A percentile compares a stretch with the other conserved stretches of the same genome.
Conservation (phyloP, 2,113 vertebrate genomes). For the Paradoxurus hermaphroditus region DNA sequence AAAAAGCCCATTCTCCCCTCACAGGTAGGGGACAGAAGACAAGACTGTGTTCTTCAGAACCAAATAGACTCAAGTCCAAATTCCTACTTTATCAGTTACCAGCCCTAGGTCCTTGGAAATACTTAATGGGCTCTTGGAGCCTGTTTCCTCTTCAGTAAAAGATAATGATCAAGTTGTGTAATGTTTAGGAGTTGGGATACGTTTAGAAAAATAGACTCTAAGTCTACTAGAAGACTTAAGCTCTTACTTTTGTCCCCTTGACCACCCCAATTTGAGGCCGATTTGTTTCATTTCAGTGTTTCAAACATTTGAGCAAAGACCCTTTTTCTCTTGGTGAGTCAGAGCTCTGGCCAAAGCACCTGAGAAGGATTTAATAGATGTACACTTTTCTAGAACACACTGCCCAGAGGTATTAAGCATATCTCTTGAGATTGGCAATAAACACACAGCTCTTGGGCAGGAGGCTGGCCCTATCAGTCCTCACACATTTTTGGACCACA, state of each 20-base stretch:
- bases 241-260: not conserved
- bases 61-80: not conserved
- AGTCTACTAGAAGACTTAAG: not conserved
- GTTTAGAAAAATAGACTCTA: not conserved
- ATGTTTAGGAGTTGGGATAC: not conserved
- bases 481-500: not conserved
- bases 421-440: not conserved
- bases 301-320: not conserved
- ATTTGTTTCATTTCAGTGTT: not conserved
- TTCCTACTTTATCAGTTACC: not conserved
- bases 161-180: not conserved
- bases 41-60: not conserved
- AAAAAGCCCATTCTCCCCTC: not conserved
- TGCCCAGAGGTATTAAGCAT: not conserved
- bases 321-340: not conserved
- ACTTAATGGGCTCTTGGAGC: not conserved
- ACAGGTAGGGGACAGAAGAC: not conserved
- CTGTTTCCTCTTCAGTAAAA: conserved; percentile 1
- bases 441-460: not conserved
- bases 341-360: not conserved
- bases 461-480: not conserved
- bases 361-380: not conserved
- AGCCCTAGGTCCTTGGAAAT: not conserved
- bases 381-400: not conserved
- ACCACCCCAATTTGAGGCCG: not conserved